Evolutionary conservation across 2,888 invertebrate species (phyloP).

Genomic region (Drosophila stalkeri): DNA sequence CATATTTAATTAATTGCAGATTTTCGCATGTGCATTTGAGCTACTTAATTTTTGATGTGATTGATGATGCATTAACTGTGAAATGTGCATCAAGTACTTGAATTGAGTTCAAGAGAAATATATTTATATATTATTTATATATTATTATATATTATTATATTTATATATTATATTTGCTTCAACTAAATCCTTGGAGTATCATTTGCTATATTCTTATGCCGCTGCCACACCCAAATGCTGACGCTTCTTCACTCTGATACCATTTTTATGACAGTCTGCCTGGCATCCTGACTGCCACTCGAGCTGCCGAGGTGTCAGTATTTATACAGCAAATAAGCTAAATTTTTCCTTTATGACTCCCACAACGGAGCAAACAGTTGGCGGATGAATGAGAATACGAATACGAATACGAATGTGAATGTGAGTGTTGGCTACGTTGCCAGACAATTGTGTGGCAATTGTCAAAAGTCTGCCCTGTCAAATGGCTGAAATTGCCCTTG

Average conservation of each 20-base stretch:
- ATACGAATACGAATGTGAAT: constrained; percentile 40
- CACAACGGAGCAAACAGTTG: constrained; percentile 53
- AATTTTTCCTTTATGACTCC: constrained; percentile 74
- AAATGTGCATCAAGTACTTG: not conserved
- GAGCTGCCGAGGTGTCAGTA: constrained; percentile 68
- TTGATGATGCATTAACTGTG: constrained; percentile 54
- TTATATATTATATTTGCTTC: not conserved
- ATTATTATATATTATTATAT: no score
- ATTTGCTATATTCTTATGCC: constrained; percentile 31
- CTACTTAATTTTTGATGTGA: constrained; percentile 38
- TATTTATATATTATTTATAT: not conserved
- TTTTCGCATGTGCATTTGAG: not conserved
- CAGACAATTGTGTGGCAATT: constrained; percentile 83
- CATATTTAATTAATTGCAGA: constrained; percentile 73
- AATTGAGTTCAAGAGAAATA: not conserved
- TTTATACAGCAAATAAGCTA: constrained; percentile 77
- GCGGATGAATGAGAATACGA: constrained; percentile 47
- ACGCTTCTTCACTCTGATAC: constrained; percentile 36
- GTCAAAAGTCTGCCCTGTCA: constrained; percentile 73
- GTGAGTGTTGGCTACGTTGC: constrained; percentile 24
- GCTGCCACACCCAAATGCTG: constrained; percentile 33
- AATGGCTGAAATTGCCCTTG: constrained; percentile 34
- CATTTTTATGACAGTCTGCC: constrained; percentile 57
- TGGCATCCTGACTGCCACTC: constrained; percentile 35
- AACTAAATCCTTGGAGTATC: constrained; percentile 3